Evolutionary conservation across 2,113 vertebrate species (phyloP).

Genomic region (Salvelinus alpinus): DNA sequence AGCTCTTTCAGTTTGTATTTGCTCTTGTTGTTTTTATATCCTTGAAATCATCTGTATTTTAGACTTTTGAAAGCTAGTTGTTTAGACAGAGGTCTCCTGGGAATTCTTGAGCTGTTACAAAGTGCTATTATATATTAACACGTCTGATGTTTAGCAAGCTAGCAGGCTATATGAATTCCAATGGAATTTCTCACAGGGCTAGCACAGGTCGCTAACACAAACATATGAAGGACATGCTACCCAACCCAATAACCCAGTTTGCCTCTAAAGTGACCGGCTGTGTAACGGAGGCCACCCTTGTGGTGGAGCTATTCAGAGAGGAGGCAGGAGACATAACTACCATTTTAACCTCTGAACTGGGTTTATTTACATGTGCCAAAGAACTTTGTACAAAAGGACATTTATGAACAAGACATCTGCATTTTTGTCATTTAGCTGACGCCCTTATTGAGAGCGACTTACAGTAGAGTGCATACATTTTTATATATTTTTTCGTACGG

Average conservation of each 20-base stretch:
- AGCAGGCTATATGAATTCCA: neutral
- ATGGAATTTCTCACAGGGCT: neutral
- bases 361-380: no score
- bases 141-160: neutral
- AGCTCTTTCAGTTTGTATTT: conserved; percentile 15
- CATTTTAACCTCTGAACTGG: no score
- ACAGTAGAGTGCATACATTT: no score
- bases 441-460: no score
- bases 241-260: no score
- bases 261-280: neutral
- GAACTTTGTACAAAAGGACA: no score
- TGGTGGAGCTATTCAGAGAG: no score
- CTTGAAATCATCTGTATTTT: neutral
- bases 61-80: neutral
- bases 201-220: neutral
- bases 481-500: no score
- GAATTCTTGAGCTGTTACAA: neutral
- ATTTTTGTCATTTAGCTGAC: no score
- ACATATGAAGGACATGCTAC: neutral
- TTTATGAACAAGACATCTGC: no score
- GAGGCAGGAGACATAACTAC: no score
- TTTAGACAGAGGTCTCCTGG: neutral
- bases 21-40: conserved; percentile 2
- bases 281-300: no score
- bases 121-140: neutral